phyloP scores from a whole-genome alignment of 1,140 invertebrate genomes.

The Drosophila kurseongensis region DNA sequence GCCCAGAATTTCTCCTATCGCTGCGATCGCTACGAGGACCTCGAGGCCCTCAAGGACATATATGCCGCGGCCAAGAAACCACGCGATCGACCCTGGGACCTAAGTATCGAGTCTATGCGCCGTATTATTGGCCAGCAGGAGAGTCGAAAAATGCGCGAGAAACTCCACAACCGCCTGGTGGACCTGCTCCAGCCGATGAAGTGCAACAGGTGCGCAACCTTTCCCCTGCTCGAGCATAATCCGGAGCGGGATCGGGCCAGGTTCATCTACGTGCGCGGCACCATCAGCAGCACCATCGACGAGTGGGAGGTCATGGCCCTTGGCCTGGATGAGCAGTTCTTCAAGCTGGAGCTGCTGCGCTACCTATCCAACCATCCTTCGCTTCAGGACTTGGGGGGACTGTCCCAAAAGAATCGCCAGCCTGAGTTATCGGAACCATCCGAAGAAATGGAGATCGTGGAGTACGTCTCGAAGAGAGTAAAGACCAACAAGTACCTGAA shows the following conservation, averaged over 20 bases:
- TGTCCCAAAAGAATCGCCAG: neutral
- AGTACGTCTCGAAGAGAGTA: constrained; percentile 23
- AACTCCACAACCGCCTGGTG: constrained; percentile 27
- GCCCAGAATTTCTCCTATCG: constrained; percentile 52
- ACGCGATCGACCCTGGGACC: constrained; percentile 65
- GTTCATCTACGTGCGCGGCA: constrained; percentile 65
- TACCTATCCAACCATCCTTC: neutral
- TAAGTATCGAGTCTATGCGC: constrained; percentile 45
- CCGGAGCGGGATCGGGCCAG: constrained; percentile 45
- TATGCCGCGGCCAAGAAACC: constrained; percentile 64
- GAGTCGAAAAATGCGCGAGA: constrained; percentile 28
- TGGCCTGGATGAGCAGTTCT: constrained; percentile 43
- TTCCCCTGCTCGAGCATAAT: constrained; percentile 6
- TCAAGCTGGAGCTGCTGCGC: constrained; percentile 42
- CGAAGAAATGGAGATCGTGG: neutral
- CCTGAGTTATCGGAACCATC: neutral
- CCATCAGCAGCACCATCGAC: constrained; percentile 53
- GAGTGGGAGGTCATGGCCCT: constrained; percentile 58
- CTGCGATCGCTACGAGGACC: constrained; percentile 62
- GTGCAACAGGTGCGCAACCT: constrained; percentile 16
- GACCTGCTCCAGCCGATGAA: constrained; percentile 32
- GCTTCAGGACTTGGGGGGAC: neutral
- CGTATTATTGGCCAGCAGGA: constrained; percentile 34
- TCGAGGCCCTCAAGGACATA: constrained; percentile 62
- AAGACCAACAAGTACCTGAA: constrained; percentile 43